A percentile compares a stretch with the other conserved stretches of the same genome.
Evolutionary conservation across 2,797 vertebrate species (phyloP).

Genomic region (Meda fulgida): DNA sequence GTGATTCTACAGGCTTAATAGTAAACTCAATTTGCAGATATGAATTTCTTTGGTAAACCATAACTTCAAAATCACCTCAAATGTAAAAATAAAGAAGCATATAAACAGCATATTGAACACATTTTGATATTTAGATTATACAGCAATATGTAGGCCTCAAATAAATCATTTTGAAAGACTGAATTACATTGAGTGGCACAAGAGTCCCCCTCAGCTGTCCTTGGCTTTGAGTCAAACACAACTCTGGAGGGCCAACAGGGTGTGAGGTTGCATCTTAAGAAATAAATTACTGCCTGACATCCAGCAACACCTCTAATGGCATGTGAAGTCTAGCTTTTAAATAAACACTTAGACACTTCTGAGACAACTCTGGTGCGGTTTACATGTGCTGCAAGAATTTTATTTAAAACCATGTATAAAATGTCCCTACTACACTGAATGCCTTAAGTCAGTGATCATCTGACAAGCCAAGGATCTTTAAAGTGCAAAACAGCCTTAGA

Average conservation of each 20-base stretch:
- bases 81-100: background rate
- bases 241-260: slow-evolving; percentile 48
- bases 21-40: background rate
- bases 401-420: background rate
- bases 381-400: background rate
- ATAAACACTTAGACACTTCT: slow-evolving; percentile 8
- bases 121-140: background rate
- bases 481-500: background rate
- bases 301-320: background rate
- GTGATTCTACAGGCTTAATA: background rate
- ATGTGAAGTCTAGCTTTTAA: slow-evolving; percentile 8
- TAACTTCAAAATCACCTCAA: background rate
- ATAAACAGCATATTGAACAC: background rate
- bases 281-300: slow-evolving; percentile 47
- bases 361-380: background rate
- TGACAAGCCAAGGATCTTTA: background rate
- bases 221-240: slow-evolving; percentile 68
- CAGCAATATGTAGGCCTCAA: background rate
- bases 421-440: background rate
- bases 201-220: slow-evolving; percentile 64
- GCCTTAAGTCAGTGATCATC: background rate
- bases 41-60: background rate
- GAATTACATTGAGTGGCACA: slow-evolving; percentile 42
- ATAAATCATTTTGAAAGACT: background rate
- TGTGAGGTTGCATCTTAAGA: slow-evolving; percentile 63